Percentiles rank a stretch among this genome's conserved stretches.
Evolutionary conservation across 2,888 invertebrate genomes (phyloP).

Genomic region (Nematopogon swammerdamellus): DNA sequence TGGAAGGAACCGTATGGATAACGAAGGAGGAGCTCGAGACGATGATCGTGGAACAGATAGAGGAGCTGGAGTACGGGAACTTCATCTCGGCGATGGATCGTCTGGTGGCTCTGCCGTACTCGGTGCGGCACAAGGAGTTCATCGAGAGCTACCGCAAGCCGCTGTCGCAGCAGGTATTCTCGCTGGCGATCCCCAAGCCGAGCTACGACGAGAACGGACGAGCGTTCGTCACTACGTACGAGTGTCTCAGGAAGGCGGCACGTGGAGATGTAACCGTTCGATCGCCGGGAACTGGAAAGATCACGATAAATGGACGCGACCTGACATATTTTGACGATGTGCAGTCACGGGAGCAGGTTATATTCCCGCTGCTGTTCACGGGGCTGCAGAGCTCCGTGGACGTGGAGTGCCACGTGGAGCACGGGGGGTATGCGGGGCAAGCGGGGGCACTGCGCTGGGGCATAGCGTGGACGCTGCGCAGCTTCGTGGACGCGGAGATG

Average conservation of each 20-base stretch:
- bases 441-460: constrained; percentile 90
- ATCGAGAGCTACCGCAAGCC: constrained; percentile 67
- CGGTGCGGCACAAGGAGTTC: constrained; percentile 67
- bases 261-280: constrained; percentile 76
- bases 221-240: constrained; percentile 68
- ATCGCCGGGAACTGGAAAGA: constrained; percentile 78
- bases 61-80: constrained; percentile 67
- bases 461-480: constrained; percentile 77
- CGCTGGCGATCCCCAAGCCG: constrained; percentile 63
- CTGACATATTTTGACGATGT: constrained; percentile 71
- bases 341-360: constrained; percentile 75
- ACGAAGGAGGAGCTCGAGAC: constrained; percentile 63
- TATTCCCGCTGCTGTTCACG: constrained; percentile 83
- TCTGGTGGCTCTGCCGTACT: constrained; percentile 66
- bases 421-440: constrained; percentile 76
- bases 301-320: constrained; percentile 77
- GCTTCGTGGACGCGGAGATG: constrained; percentile 75
- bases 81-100: constrained; percentile 72
- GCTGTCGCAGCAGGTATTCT: constrained; percentile 54
- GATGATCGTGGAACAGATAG: constrained; percentile 62
- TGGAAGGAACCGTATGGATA: constrained; percentile 54
- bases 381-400: constrained; percentile 76
- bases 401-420: constrained; percentile 70
- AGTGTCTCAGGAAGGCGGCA: constrained; percentile 69
- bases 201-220: constrained; percentile 67